Evolutionary conservation across 2,888 invertebrate species (phyloP), one percentile per base, ranked within the genome.

Genomic region (Aleiodes testaceus): DNA sequence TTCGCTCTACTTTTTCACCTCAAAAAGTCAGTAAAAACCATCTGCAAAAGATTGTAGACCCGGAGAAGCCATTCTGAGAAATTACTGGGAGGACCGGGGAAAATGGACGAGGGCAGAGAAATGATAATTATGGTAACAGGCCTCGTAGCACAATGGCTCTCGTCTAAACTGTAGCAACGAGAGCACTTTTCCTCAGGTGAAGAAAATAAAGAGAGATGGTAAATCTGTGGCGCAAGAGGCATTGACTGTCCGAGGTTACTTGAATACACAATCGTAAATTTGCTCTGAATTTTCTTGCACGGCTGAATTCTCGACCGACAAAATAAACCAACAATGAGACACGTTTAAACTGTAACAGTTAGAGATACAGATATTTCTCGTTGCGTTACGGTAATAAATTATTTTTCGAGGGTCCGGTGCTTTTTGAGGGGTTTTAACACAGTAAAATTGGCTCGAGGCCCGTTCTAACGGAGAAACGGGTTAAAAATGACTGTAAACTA

Each of bases 301-400:
- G 77, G 36, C 16, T 36, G 9, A 36, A 74, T 69, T 72, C 47
- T 49, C 45, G n/a, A 36, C 1, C 65, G 72, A 78, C 78, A 26
- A 26, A 26, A 26, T 5, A 26, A 80, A 79, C 22, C 53, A 59
- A 36, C 14, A 18, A 42, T 69, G 70, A 77, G 59, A 64, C 65
- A 78, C 74, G 80, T 85, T 81, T 83, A 83, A 85, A 86, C 69
- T 84, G 86, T 84, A 85, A 82, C 84, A 84, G 79, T 79, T 77
- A 72, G 75, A 75, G 76, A 81, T 81, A 81, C 77, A 79, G 78
- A 82, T 79, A 79, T 72, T 20, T 72, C 64, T 65, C 75, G 71
- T 64, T 72, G 73, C 50, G 77, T 79, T 79, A 80, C 80, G 77
- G 79, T 79, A 81, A 80, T 84, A 84, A 85, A 83, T 84, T 84